Evolutionary conservation across 1,140 invertebrate genomes (phyloP).

Genomic region (Diabrotica virgifera): DNA sequence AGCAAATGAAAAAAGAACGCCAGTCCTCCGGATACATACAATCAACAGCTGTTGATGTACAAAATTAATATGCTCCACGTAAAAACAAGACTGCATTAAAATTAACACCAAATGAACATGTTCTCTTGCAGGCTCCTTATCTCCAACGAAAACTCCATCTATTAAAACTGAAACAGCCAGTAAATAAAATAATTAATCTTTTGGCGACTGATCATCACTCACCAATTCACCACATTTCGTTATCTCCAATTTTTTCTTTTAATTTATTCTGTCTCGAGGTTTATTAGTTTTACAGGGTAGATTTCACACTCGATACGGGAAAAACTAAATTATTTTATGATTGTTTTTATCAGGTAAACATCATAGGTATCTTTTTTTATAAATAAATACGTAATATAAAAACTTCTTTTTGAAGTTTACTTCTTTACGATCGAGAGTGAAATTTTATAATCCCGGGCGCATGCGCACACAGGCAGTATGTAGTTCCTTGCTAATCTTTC

Average conservation of each 20-base stretch:
- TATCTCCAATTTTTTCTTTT: not conserved
- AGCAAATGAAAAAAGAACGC: too few relatives aligned
- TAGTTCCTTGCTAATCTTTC: too few relatives aligned
- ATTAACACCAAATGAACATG: slow-evolving; percentile 12
- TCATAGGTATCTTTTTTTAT: not conserved
- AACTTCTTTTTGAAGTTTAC: too few relatives aligned
- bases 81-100: slow-evolving; percentile 13
- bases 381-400: not conserved
- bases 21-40: too few relatives aligned
- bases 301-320: too few relatives aligned
- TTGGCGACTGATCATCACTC: slow-evolving; percentile 9
- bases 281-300: too few relatives aligned
- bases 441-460: too few relatives aligned
- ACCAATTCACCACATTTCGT: slow-evolving; percentile 3
- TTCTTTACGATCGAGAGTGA: too few relatives aligned
- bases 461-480: too few relatives aligned
- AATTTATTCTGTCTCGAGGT: not conserved
- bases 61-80: slow-evolving; percentile 4
- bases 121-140: slow-evolving; percentile 6
- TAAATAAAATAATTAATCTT: slow-evolving; percentile 12
- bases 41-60: not conserved
- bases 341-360: not conserved
- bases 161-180: not conserved
- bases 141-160: not conserved
- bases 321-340: not conserved